phyloP scores from a whole-genome alignment of 1,140 invertebrate genomes.

The Pemphigus obesinymphae region DNA sequence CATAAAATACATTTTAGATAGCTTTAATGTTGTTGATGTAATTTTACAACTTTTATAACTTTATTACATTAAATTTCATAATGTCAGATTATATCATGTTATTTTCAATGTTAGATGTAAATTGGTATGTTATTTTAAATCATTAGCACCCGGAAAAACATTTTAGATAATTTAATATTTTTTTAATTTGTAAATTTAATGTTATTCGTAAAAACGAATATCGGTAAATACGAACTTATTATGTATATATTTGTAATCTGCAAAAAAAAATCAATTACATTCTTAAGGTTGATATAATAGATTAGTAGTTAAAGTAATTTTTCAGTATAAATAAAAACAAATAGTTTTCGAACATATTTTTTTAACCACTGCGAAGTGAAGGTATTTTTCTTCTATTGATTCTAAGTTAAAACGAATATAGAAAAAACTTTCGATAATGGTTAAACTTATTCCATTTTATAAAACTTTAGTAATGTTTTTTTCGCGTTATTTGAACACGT shows the following conservation, averaged over 20 bases:
- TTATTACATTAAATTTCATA: too few relatives aligned
- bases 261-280: not conserved
- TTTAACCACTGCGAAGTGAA: not conserved
- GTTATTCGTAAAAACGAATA: not conserved
- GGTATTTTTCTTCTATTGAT: slow-evolving; percentile 7
- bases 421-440: not conserved
- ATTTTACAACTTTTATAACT: too few relatives aligned
- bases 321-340: not conserved
- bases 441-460: slow-evolving; percentile 27
- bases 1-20: too few relatives aligned
- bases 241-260: not conserved
- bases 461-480: slow-evolving; percentile 13
- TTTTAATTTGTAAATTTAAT: too few relatives aligned
- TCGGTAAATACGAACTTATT: not conserved
- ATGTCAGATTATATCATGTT: too few relatives aligned
- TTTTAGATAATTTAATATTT: too few relatives aligned
- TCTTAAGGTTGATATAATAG: not conserved
- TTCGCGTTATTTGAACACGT: not conserved
- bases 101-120: too few relatives aligned
- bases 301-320: not conserved
- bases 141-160: too few relatives aligned
- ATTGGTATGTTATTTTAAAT: too few relatives aligned
- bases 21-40: too few relatives aligned
- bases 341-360: not conserved
- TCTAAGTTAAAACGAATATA: not conserved